Base-by-base conservation (phyloP, 1,140 invertebrate species). In the Drosophila biarmipes region DNA sequence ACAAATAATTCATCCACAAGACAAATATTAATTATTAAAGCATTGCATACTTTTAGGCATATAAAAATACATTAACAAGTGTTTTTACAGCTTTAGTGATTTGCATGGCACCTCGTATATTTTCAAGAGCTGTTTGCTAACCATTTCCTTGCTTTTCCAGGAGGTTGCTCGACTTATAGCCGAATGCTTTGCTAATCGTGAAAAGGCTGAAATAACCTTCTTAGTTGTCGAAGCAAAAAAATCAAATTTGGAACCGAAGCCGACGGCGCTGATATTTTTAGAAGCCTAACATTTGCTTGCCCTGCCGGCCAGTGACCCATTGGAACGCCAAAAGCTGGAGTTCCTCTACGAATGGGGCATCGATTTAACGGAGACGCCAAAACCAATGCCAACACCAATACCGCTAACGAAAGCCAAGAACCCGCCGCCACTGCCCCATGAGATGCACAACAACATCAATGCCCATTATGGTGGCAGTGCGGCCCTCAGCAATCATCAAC, bases 221-320 rank as follows among this genome's bases (percentile, higher is more conserved):
- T 94, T 98, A 82, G 97, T 98, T 45, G 95, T 96, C 46, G 97
- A 98, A 92, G 96, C 96, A 68, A 97, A 97, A 92, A 97, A 97
- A 92, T 97, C 96, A 80, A 97, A 97, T 92, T 93, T 97, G 89
- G 96, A 97, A 93, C 96, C 96, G 76, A 97, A 97, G 93, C 96
- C 96, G 68, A 97, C 96, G 80, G 96, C 96, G 53, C 93, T 97
- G 46, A 97, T 97, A 92, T 97, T 97, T 93, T 92, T 97, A 93
- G 96, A 97, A 94, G 95, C 96, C 94, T 96, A 96, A 96, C 96
- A 96, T 94, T 95, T 95, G 94, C 94, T 95, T 92, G 95, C 94
- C 94, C 94, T 95, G 94, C 95, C 94, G 94, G 94, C 94, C 94
- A 95, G 94, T 93, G 94, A 95, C 93, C 94, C 94, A 72, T 93